These are phyloP conservation scores for Diachrysia chrysitis DNA, from an alignment of 2,888 invertebrate species.

Conservation along the genomic window DNA sequence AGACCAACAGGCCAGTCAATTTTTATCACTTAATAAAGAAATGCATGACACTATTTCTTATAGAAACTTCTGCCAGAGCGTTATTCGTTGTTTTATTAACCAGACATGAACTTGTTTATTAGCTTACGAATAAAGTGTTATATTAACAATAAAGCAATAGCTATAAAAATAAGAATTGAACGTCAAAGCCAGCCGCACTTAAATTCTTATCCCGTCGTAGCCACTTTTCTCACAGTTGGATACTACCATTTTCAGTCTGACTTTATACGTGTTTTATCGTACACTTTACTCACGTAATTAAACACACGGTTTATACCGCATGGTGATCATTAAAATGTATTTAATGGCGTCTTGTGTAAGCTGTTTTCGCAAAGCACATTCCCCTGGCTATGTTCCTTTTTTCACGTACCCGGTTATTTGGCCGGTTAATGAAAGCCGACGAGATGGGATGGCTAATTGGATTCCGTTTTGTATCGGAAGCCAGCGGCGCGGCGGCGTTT, in stretches of 20 bases:
- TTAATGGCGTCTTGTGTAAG: constrained; percentile 75
- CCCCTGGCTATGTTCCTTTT: constrained; percentile 65
- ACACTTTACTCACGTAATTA: constrained; percentile 73
- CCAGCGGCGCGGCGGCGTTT: constrained; percentile 71
- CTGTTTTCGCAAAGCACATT: constrained; percentile 68
- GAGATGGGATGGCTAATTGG: constrained; percentile 84
- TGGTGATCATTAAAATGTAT: constrained; percentile 73
- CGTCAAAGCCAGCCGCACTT: constrained; percentile 47
- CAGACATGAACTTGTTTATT: constrained; percentile 1
- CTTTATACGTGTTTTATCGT: constrained; percentile 69
- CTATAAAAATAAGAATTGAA: constrained; percentile 45
- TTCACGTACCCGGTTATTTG: constrained; percentile 75
- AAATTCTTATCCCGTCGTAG: constrained; percentile 35
- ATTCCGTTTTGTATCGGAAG: constrained; percentile 83
- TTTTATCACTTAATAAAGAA: background rate
- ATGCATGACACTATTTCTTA: background rate
- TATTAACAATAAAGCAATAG: constrained; percentile 35
- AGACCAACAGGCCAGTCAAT: too few species aligned
- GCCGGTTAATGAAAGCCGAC: constrained; percentile 78
- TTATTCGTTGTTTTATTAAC: constrained; percentile 14
- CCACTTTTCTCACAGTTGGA: constrained; percentile 63
- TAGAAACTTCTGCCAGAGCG: background rate
- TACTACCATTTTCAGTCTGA: constrained; percentile 57
- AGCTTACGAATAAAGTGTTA: constrained; percentile 14
- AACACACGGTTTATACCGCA: constrained; percentile 67